Base-by-base conservation (phyloP, 2,888 invertebrate species). In the Caenorhabditis afra region DNA sequence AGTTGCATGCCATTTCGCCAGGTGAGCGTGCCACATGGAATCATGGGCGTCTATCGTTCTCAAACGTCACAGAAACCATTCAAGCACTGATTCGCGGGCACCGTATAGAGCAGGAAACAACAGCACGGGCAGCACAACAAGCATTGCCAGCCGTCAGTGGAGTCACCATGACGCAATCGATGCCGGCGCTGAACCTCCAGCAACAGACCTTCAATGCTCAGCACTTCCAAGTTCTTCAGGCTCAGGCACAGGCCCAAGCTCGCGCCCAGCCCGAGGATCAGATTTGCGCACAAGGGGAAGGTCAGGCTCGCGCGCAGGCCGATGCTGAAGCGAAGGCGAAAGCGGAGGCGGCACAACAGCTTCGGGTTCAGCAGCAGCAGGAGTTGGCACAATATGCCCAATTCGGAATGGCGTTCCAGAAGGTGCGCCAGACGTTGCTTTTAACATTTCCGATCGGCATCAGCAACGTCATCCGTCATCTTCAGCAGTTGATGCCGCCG, bases 401-500 rank as follows among this genome's bases (percentile, higher is more conserved):
- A n/a, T n/a, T n/a, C n/a, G n/a, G n/a, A n/a, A n/a, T n/a, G n/a
- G n/a, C n/a, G n/a, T 16, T 35, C 22, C 57, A 57, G 16, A 14
- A n/a, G 16, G 20, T 22, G 8, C 50, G 7, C 3, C 29, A 29
- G 29, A 3, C 22, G 20, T 5, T 23, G 1, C 20, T 22, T 20
- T 18, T 16, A 20, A 18, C 16, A 7, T 8, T 22, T 20, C 41
- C 70, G 14, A 71, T 71, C 3, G 71, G 71, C 4, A 71, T 71
- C 22, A 55, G 57, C 29, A 37, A 22, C 0, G 49, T 55, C 16
- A 64, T 64, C 29, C 29, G 7, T 29, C 29, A 29, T 3, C 29
- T 5, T 35, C 71, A 71, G 16, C 49, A 62, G 16, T 52, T 62
- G 8, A n/a, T 64, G 20, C 57, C 71, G 14, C 71, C 71, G 5